Conservation (phyloP, 2,113 vertebrate genomes). For the Campylomormyrus tamandua region DNA sequence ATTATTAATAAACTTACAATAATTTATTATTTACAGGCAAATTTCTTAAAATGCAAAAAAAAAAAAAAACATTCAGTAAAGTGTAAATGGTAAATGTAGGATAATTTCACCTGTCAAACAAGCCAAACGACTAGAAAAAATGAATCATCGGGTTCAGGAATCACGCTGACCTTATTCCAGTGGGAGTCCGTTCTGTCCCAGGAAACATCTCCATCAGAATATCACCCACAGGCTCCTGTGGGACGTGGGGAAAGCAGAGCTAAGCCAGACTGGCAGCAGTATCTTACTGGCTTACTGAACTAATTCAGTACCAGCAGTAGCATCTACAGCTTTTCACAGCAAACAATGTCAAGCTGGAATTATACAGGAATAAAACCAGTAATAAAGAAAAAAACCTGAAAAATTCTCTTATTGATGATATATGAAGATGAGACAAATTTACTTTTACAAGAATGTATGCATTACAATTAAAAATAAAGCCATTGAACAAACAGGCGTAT, state of each 20-base stretch:
- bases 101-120: neutral
- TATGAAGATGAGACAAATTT: neutral
- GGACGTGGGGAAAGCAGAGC: neutral
- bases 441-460: neutral
- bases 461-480: neutral
- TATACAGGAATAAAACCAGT: neutral
- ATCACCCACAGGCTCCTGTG: conserved; percentile 32
- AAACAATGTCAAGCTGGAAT: neutral
- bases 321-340: neutral
- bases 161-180: conserved; percentile 53
- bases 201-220: conserved; percentile 43
- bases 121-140: no score
- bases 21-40: neutral
- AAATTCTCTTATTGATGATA: neutral
- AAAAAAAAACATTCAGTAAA: neutral
- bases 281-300: neutral
- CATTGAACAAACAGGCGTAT: neutral
- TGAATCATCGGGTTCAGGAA: neutral
- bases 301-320: neutral
- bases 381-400: neutral
- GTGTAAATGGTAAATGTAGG: neutral
- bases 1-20: neutral
- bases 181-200: conserved; percentile 31
- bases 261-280: neutral
- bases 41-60: neutral